Evolutionary conservation across 2,888 invertebrate species (phyloP).

Genomic region (Rhimphoctona megacephalus): DNA sequence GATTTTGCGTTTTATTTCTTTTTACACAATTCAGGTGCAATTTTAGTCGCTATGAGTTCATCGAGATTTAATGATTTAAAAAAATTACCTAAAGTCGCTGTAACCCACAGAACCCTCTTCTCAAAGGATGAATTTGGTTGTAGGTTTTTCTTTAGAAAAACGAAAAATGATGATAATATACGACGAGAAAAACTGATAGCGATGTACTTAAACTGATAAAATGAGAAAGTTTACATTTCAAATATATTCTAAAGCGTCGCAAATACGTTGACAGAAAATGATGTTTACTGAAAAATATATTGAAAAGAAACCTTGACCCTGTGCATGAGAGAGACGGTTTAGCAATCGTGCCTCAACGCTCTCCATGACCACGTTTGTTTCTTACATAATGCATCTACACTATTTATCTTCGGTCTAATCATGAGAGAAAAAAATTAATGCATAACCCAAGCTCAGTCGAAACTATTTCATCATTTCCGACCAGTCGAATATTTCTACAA

Average conservation of each 20-base stretch:
- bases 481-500: background rate
- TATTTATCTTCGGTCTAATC: slow-evolving; percentile 8
- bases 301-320: slow-evolving; percentile 53
- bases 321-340: slow-evolving; percentile 29
- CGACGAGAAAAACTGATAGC: background rate
- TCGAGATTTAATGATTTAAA: background rate
- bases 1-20: too few species aligned
- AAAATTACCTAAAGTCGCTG: background rate
- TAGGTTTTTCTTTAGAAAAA: too few species aligned
- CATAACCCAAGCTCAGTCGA: background rate
- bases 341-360: slow-evolving; percentile 33
- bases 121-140: too few species aligned
- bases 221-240: background rate
- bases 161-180: too few species aligned
- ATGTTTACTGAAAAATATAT: slow-evolving; percentile 28
- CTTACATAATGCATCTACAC: background rate
- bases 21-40: too few species aligned
- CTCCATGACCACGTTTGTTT: slow-evolving; percentile 18
- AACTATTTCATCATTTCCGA: background rate
- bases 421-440: background rate
- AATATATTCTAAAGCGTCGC: slow-evolving; percentile 12
- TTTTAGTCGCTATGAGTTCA: background rate
- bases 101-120: too few species aligned
- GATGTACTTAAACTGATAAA: background rate
- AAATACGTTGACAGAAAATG: slow-evolving; percentile 16